Evolutionary conservation across 2,888 invertebrate species (phyloP), one percentile per base, ranked within the genome.

Genomic region (Cenopis cana): DNA sequence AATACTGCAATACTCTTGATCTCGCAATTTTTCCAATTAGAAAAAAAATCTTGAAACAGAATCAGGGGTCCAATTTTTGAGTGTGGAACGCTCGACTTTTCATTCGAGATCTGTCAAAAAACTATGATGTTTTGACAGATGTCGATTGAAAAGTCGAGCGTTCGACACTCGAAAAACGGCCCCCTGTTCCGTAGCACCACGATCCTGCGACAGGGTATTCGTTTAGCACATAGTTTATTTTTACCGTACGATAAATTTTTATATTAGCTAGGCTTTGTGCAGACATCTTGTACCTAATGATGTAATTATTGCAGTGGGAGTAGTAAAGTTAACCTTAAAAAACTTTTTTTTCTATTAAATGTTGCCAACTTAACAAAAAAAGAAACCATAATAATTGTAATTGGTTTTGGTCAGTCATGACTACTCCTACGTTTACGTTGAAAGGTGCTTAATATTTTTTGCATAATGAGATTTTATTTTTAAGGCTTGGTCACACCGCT

Each of bases 161-260:
- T n/a, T n/a, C n/a, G n/a, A n/a, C n/a, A n/a, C n/a, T n/a, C n/a
- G n/a, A n/a, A n/a, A 60, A 60, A 73, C 55, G 55, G 49, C 11
- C 49, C 18, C 38, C 68, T 61, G 20, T 69, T 57, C 49, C 68
- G 60, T 49, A 52, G 33, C 41, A 57, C 72, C 64, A 72, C 74
- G 77, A 79, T 79, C 81, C 80, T 81, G 83, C 79, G 75, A 86
- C 87, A 87, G 87, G 87, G 86, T 88, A 87, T 81, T 80, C 71
- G 74, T 79, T 72, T 68, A 69, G 62, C 54, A 33, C 54, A 71
- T 60, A 69, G 57, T 59, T 65, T 70, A 71, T 60, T 66, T 69
- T 49, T 66, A 65, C 55, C 29, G 12, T 66, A 66, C 57, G 61
- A 29, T 69, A 73, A 60, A 64, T 24, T 65, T 68, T 68, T 72